Evolutionary conservation across 1,140 invertebrate genomes (phyloP).

Genomic region (Drosophila kohkoa): DNA sequence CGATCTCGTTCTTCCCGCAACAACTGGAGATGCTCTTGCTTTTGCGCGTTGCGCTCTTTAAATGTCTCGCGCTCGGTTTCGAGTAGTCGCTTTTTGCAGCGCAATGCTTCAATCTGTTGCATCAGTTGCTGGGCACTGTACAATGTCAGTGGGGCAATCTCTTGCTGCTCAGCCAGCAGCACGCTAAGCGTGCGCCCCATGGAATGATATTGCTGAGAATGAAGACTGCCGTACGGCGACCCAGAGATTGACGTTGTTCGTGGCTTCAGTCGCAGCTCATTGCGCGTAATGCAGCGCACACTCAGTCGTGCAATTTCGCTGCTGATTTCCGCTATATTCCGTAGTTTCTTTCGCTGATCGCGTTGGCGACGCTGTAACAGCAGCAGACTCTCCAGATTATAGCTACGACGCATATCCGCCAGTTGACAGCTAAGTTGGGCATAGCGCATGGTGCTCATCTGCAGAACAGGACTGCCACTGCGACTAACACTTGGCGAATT

Average conservation of each 20-base stretch:
- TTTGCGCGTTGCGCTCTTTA: conserved; percentile 85
- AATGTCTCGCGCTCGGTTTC: conserved; percentile 87
- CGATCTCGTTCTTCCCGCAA: conserved; percentile 53
- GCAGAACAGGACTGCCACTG: conserved; percentile 59
- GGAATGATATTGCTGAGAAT: conserved; percentile 67
- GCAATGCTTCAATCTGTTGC: conserved; percentile 86
- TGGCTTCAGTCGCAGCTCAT: conserved; percentile 67
- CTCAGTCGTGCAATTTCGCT: conserved; percentile 72
- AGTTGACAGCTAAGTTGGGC: conserved; percentile 75
- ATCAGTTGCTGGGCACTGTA: conserved; percentile 86
- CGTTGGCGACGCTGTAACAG: conserved; percentile 72
- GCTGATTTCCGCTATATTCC: conserved; percentile 83
- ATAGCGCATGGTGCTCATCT: conserved; percentile 70
- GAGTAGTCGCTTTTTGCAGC: conserved; percentile 86
- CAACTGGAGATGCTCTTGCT: conserved; percentile 36
- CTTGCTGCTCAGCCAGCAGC: conserved; percentile 69
- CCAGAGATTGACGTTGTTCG: conserved; percentile 64
- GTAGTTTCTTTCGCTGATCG: conserved; percentile 83
- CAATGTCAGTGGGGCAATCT: conserved; percentile 71
- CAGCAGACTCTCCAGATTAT: conserved; percentile 90
- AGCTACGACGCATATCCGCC: conserved; percentile 89
- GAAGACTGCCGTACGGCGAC: conserved; percentile 37
- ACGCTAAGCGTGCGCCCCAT: conserved; percentile 79
- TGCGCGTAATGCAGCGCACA: conserved; percentile 71
- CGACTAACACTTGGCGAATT: conserved; percentile 67